phyloP scores from a whole-genome alignment of 2,797 vertebrate species.

The Cyclura pinguis region DNA sequence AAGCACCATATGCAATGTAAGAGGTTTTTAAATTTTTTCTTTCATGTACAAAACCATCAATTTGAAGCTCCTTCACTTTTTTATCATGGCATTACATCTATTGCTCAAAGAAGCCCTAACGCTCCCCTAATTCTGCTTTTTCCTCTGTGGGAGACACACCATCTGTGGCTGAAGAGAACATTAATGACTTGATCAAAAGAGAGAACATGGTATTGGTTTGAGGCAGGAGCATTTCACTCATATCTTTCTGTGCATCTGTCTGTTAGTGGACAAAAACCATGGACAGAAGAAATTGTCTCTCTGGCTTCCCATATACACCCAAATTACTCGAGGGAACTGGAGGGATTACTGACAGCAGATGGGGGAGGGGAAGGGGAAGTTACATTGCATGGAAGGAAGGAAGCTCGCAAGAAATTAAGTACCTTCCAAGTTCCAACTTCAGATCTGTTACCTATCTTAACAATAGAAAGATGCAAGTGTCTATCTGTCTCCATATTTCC shows the following conservation, averaged over 20 bases:
- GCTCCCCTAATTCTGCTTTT: background rate
- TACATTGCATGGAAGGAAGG: no score
- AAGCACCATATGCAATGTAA: background rate
- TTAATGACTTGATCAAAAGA: background rate
- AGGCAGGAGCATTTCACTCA: background rate
- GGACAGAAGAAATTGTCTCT: background rate
- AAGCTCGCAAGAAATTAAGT: no score
- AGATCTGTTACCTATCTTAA: no score
- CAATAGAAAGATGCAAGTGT: no score
- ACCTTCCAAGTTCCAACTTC: no score
- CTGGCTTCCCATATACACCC: background rate
- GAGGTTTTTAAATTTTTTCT: background rate
- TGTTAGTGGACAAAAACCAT: background rate
- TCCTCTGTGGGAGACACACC: background rate
- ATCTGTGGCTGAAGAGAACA: background rate
- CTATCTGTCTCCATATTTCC: no score
- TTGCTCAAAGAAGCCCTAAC: background rate
- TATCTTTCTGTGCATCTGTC: background rate
- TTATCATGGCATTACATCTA: background rate
- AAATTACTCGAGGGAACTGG: no score
- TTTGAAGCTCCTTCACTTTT: background rate
- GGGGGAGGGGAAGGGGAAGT: no score
- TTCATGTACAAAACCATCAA: background rate
- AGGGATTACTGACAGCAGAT: no score
- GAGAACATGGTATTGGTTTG: background rate